Conservation (phyloP, 2,888 invertebrate genomes). For the Papilio protenor region DNA sequence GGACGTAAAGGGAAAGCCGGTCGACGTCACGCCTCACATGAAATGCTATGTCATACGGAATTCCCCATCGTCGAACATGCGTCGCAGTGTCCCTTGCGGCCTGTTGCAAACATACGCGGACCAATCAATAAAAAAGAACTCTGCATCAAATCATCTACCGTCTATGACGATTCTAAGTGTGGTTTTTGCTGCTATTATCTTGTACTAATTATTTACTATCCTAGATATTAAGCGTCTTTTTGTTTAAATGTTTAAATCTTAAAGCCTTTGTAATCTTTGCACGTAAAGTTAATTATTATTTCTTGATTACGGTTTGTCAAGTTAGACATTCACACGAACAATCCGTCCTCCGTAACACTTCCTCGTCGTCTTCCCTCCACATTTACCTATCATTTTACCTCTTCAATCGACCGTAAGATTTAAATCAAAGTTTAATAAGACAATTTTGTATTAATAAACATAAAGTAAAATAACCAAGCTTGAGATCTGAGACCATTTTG, state of each 20-base stretch:
- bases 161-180: slow-evolving; percentile 62
- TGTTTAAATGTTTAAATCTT: slow-evolving; percentile 24
- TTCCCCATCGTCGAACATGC: slow-evolving; percentile 63
- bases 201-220: slow-evolving; percentile 43
- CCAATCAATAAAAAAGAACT: slow-evolving; percentile 67
- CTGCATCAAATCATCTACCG: slow-evolving; percentile 63
- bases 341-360: not conserved
- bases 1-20: slow-evolving; percentile 73
- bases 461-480: not conserved
- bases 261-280: not conserved
- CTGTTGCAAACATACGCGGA: slow-evolving; percentile 72
- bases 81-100: slow-evolving; percentile 68
- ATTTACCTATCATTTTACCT: not conserved
- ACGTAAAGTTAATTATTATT: not conserved
- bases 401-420: not conserved
- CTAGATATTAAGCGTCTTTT: slow-evolving; percentile 18
- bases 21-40: slow-evolving; percentile 75
- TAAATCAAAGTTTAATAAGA: not conserved
- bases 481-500: slow-evolving; percentile 21
- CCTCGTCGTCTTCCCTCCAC: not conserved
- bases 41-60: slow-evolving; percentile 70
- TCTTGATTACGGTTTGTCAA: not conserved
- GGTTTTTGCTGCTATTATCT: slow-evolving; percentile 47
- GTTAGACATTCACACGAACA: not conserved
- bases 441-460: not conserved